Evolutionary conservation across 2,113 vertebrate species (phyloP).

Genomic region (Dicerorhinus sumatrensis): DNA sequence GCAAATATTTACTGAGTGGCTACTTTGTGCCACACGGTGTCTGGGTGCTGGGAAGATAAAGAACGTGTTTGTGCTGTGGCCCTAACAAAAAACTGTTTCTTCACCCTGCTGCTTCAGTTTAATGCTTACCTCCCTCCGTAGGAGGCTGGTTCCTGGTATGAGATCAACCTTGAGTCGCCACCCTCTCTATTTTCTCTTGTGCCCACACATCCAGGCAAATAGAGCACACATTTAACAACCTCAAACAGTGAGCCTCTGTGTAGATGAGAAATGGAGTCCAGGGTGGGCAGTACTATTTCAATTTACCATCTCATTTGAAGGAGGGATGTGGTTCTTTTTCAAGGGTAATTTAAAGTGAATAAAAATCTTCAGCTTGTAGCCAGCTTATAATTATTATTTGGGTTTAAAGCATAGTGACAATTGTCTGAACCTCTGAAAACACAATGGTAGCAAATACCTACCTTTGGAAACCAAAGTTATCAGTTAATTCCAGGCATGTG

Average conservation of each 20-base stretch:
- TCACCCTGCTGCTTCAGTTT: not conserved
- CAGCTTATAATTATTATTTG: conserved; percentile 72
- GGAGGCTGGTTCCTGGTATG: conserved; percentile 47
- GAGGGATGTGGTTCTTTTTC: conserved; percentile 10
- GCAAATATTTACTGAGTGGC: not conserved
- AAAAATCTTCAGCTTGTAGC: conserved; percentile 31
- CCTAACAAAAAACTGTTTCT: not conserved
- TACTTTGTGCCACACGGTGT: not conserved
- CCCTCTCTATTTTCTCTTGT: conserved; percentile 24
- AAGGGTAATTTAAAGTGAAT: conserved; percentile 61
- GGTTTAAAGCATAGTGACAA: conserved; percentile 49
- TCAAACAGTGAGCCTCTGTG: conserved; percentile 70
- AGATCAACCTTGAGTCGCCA: not conserved
- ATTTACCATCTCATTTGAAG: not conserved
- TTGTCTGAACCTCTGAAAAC: conserved; percentile 61
- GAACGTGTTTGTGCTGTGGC: not conserved
- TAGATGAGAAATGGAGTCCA: not conserved
- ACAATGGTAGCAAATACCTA: conserved; percentile 56
- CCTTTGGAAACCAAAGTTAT: conserved; percentile 61
- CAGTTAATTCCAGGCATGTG: conserved; percentile 14
- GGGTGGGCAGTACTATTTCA: not conserved
- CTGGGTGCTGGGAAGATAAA: not conserved
- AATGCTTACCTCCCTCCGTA: not conserved
- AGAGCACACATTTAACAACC: conserved; percentile 47
- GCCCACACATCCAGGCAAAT: conserved; percentile 57